These are phyloP conservation scores for Magallana angulata DNA, from an alignment of 1,140 invertebrate genomes.

Conservation along the genomic window DNA sequence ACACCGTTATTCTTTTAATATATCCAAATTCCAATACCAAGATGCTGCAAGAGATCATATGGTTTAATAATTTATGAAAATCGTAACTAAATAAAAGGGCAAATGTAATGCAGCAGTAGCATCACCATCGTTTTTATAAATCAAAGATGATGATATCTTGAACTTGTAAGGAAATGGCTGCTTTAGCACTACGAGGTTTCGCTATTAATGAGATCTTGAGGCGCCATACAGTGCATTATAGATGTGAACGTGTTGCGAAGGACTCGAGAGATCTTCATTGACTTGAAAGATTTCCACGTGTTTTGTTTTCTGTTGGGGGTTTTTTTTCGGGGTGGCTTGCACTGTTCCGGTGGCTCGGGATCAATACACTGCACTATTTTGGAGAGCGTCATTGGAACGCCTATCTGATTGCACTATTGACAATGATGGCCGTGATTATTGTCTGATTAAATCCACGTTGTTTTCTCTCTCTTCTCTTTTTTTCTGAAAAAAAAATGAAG, in stretches of 20 bases:
- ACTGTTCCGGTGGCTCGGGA: neutral
- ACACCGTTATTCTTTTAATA: neutral
- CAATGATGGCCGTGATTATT: neutral
- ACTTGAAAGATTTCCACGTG: constrained; percentile 14
- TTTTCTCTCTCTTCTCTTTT: neutral
- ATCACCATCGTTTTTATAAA: neutral
- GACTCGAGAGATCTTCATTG: neutral
- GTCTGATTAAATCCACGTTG: constrained; percentile 11
- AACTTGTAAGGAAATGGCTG: constrained; percentile 22
- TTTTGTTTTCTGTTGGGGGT: neutral
- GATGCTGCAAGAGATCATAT: neutral
- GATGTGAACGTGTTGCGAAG: constrained; percentile 4
- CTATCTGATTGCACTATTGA: constrained; percentile 33
- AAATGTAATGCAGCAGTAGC: neutral
- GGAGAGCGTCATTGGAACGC: neutral
- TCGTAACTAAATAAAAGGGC: neutral
- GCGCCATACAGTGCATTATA: neutral
- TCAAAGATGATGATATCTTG: neutral
- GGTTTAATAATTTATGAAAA: too few relatives aligned
- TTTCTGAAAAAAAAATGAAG: neutral
- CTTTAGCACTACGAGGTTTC: neutral
- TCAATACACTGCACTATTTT: constrained; percentile 20
- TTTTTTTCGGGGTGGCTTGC: constrained; percentile 18
- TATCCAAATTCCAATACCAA: neutral
- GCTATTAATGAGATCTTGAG: neutral